Conservation (phyloP, 2,113 vertebrate genomes). For the Leptobrachium ailaonicum region DNA sequence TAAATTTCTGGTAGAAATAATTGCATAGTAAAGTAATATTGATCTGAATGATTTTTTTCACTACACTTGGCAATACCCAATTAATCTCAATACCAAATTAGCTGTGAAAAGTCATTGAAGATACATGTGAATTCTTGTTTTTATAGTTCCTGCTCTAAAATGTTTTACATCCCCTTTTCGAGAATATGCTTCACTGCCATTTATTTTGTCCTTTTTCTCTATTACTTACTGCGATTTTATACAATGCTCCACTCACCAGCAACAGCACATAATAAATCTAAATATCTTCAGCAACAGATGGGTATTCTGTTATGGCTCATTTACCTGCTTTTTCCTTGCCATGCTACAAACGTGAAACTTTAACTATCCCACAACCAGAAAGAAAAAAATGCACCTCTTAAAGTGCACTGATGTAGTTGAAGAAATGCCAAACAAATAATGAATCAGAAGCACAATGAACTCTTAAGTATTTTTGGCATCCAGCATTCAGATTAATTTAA, state of each 20-base stretch:
- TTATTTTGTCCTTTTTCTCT: slow-evolving; percentile 27
- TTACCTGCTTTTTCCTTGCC: slow-evolving; percentile 17
- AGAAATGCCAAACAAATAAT: slow-evolving; percentile 11
- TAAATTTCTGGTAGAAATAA: background rate
- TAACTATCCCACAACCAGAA: slow-evolving; percentile 25
- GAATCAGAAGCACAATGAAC: background rate
- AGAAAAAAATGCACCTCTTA: background rate
- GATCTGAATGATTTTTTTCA: background rate
- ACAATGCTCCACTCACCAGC: slow-evolving; percentile 21
- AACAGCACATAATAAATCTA: slow-evolving; percentile 40
- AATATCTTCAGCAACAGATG: slow-evolving; percentile 43
- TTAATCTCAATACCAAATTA: background rate
- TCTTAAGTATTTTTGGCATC: background rate
- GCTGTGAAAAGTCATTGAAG: background rate
- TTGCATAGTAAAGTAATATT: background rate
- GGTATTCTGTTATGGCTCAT: slow-evolving; percentile 37
- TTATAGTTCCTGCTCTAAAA: background rate
- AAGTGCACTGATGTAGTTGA: background rate
- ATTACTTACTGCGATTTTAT: slow-evolving; percentile 36
- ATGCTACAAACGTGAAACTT: slow-evolving; percentile 2
- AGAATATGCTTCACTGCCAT: background rate
- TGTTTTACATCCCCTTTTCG: background rate
- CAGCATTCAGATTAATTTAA: slow-evolving; percentile 10
- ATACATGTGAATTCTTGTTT: background rate
- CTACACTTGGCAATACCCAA: background rate